These are phyloP conservation scores for Ernsta delagoae DNA, from an alignment of 2,888 invertebrate species.

Conservation along the genomic window DNA sequence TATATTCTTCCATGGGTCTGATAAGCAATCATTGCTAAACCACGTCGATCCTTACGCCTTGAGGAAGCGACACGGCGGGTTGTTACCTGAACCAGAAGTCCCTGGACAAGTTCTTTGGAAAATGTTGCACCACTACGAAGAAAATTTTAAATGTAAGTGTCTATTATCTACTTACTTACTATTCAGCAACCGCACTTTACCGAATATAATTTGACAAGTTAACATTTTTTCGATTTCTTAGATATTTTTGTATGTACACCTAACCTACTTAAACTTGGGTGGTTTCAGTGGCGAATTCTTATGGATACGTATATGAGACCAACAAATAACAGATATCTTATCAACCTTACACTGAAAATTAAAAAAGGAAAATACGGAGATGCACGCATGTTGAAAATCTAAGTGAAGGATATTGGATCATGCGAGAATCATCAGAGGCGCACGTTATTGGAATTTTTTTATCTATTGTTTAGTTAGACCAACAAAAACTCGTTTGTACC, in stretches of 20 bases:
- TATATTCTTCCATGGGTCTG: conserved; percentile 90
- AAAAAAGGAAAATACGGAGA: not conserved
- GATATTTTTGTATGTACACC: too few species aligned
- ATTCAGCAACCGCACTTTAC: too few species aligned
- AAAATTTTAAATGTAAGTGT: conserved; percentile 87
- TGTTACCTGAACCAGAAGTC: conserved; percentile 85
- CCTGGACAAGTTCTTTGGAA: conserved; percentile 87
- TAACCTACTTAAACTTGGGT: too few species aligned
- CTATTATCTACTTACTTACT: too few species aligned
- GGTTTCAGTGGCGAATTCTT: too few species aligned
- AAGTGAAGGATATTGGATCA: conserved; percentile 3
- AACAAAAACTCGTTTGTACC: not conserved
- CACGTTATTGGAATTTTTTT: not conserved
- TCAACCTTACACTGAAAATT: not conserved
- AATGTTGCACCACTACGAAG: conserved; percentile 87
- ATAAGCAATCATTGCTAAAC: conserved; percentile 85
- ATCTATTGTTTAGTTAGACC: too few species aligned
- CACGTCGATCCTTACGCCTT: conserved; percentile 85
- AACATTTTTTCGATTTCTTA: too few species aligned
- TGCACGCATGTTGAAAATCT: not conserved
- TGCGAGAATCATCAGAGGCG: conserved; percentile 1
- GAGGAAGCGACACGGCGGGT: conserved; percentile 88
- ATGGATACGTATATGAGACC: conserved; percentile 18
- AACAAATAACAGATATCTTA: conserved; percentile 45
- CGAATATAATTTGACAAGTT: too few species aligned